These are phyloP conservation scores for Ridgeia piscesae DNA, from an alignment of 1,140 invertebrate species.

Conservation along the genomic window DNA sequence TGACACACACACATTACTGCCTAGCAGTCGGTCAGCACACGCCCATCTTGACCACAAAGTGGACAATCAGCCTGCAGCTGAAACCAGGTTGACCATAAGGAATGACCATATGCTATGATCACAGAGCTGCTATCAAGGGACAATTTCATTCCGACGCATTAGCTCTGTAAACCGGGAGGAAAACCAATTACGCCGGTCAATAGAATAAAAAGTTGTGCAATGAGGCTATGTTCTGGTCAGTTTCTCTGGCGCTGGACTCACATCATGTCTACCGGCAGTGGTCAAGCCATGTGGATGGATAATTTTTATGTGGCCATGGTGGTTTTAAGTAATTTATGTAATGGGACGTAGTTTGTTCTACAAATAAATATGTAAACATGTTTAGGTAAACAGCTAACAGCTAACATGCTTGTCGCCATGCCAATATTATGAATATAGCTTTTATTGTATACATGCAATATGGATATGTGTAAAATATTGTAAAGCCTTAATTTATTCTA, in stretches of 20 bases:
- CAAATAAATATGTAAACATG: not conserved
- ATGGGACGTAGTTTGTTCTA: not conserved
- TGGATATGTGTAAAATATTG: too few relatives aligned
- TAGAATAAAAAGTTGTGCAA: not conserved
- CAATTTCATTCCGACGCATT: not conserved
- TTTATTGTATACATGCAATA: too few relatives aligned
- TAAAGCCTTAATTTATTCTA: too few relatives aligned
- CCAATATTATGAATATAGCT: too few relatives aligned
- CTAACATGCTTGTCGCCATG: too few relatives aligned
- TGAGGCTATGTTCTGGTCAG: not conserved
- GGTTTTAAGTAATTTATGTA: too few relatives aligned
- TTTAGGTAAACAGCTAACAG: too few relatives aligned
- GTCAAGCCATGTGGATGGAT: not conserved
- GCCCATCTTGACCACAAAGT: not conserved
- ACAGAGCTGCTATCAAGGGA: not conserved
- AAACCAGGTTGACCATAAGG: not conserved
- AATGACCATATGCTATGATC: not conserved
- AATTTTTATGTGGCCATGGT: not conserved
- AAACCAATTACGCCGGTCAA: not conserved
- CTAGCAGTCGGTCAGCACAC: not conserved
- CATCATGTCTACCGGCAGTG: not conserved
- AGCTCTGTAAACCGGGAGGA: not conserved
- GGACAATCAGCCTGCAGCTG: not conserved
- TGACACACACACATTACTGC: not conserved
- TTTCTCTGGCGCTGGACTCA: not conserved